Conservation (phyloP, 2,797 vertebrate genomes). For the Poeciliopsis presidionis region DNA sequence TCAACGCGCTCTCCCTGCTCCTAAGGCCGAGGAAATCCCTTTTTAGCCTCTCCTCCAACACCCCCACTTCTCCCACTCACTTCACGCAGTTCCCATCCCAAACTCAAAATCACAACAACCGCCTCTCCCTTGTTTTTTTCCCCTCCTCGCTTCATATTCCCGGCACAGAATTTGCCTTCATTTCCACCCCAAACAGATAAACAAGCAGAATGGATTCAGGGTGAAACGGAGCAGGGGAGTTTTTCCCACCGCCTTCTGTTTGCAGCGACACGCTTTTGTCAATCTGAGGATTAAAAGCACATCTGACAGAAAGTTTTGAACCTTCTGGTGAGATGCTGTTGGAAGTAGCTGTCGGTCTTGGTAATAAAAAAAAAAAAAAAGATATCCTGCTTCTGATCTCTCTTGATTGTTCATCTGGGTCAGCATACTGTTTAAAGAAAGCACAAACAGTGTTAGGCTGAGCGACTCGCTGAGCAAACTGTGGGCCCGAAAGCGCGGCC, state of each 20-base stretch:
- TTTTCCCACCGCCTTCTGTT: slow-evolving; percentile 12
- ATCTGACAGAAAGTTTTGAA: background rate
- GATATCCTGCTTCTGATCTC: background rate
- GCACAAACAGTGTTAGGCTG: background rate
- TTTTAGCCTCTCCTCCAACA: slow-evolving; percentile 9
- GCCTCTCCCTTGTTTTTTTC: background rate
- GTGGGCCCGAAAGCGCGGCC: background rate
- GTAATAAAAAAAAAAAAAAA: background rate
- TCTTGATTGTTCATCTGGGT: background rate
- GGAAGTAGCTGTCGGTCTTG: background rate
- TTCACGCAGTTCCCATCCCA: slow-evolving; percentile 29
- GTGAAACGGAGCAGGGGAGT: slow-evolving; percentile 55
- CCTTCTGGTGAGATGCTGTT: background rate
- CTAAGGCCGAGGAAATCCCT: slow-evolving; percentile 63
- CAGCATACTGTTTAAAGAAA: background rate
- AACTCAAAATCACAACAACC: slow-evolving; percentile 18
- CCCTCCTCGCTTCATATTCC: slow-evolving; percentile 51
- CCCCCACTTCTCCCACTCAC: slow-evolving; percentile 13
- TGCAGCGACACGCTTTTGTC: background rate
- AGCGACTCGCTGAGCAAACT: background rate
- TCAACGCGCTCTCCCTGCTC: slow-evolving; percentile 55
- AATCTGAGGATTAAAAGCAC: no score
- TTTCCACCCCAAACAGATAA: slow-evolving; percentile 69
- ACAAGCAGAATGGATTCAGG: slow-evolving; percentile 69
- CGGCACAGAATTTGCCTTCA: slow-evolving; percentile 63